These are phyloP conservation scores for Smutsia gigantea DNA, from an alignment of 2,797 vertebrate genomes.

Conservation along the genomic window DNA sequence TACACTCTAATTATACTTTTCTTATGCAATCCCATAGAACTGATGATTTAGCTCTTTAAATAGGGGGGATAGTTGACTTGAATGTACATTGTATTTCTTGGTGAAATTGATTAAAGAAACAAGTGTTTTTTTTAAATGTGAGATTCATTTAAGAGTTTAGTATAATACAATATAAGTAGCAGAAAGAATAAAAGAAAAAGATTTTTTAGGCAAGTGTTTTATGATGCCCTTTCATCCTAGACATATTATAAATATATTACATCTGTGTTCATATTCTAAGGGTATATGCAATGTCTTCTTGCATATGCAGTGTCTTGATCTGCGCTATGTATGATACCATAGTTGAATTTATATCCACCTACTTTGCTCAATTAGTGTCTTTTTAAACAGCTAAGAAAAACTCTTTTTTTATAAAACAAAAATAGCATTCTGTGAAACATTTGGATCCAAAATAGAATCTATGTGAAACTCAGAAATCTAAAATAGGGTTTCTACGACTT, in stretches of 20 bases:
- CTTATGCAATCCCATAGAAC: background rate
- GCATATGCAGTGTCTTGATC: background rate
- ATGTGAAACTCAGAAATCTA: conserved; percentile 2
- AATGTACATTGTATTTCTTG: background rate
- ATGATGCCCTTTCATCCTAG: background rate
- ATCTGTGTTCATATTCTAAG: background rate
- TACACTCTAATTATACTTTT: background rate
- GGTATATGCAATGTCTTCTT: background rate
- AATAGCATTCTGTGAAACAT: conserved; percentile 61
- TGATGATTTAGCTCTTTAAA: background rate
- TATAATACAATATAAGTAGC: background rate
- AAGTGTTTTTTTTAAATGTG: background rate
- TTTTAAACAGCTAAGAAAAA: conserved; percentile 57
- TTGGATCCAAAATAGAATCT: conserved; percentile 64
- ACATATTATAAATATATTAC: background rate
- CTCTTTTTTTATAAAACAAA: background rate
- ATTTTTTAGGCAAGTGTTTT: background rate
- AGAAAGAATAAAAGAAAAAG: background rate
- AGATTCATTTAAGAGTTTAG: background rate
- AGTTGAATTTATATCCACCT: conserved; percentile 52
- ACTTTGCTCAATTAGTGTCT: conserved; percentile 61
- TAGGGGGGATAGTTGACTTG: background rate
- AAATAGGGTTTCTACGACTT: conserved; percentile 58
- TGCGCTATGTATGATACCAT: background rate
- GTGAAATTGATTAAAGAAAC: background rate